Percentiles rank a stretch among this genome's conserved stretches.
These are phyloP conservation scores for Schizotus pectinicornis DNA, from an alignment of 2,888 invertebrate genomes.

Conservation along the genomic window DNA sequence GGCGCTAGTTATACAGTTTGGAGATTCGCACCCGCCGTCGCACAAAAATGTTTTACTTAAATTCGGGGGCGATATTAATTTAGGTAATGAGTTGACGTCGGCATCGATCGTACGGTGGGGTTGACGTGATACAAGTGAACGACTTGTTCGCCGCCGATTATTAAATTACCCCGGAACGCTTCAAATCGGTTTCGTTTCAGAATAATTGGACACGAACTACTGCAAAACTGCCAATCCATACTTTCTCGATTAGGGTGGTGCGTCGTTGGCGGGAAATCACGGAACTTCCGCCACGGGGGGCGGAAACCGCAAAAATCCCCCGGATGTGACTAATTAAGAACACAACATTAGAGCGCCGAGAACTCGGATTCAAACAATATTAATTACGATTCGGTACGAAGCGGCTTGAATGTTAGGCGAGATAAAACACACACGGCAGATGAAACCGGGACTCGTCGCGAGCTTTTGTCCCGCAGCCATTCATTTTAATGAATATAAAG, in stretches of 20 bases:
- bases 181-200: conserved; percentile 37
- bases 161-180: conserved; percentile 36
- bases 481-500: conserved; percentile 30
- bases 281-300: background rate
- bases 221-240: conserved; percentile 12
- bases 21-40: conserved; percentile 5
- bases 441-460: background rate
- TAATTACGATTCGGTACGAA: conserved; percentile 16
- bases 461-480: conserved; percentile 20
- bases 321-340: background rate
- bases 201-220: conserved; percentile 38
- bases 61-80: conserved; percentile 39
- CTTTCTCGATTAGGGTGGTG: background rate
- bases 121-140: conserved; percentile 26
- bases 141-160: conserved; percentile 34
- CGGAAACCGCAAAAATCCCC: background rate
- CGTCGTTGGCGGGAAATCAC: background rate
- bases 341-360: background rate
- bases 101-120: conserved; percentile 19
- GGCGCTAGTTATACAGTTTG: conserved; percentile 1
- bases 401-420: background rate
- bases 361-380: conserved; percentile 8
- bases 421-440: conserved; percentile 1
- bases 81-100: conserved; percentile 41
- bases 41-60: conserved; percentile 18